Conservation (phyloP, 2,113 vertebrate species). For the Oreochromis tanganicae region DNA sequence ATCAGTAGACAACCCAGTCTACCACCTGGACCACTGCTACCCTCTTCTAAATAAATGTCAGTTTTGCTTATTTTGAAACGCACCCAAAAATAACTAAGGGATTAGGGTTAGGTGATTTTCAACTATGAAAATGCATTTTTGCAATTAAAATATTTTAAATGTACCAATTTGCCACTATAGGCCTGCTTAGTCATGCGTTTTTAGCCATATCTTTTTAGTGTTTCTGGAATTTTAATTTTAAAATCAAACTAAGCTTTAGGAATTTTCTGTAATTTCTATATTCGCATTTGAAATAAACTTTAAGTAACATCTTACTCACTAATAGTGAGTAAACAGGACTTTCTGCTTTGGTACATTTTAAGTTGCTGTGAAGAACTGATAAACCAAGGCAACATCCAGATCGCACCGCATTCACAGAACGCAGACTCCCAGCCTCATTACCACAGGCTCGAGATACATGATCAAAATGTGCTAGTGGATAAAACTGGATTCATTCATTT, state of each 20-base stretch:
- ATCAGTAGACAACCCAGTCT: not conserved
- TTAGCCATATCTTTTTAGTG: not conserved
- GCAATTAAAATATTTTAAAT: not conserved
- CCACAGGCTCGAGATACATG: not conserved
- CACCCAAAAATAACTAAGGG: not conserved
- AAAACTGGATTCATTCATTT: not conserved
- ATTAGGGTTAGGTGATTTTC: not conserved
- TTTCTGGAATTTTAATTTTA: not conserved
- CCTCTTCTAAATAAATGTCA: not conserved
- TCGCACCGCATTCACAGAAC: not conserved
- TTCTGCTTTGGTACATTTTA: not conserved
- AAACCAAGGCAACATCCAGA: not conserved
- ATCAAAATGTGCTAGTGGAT: not conserved
- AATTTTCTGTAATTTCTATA: not conserved
- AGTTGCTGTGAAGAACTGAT: not conserved
- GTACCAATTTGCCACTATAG: not conserved
- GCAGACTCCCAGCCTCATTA: not conserved
- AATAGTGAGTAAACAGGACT: not conserved
- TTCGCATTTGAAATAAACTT: not conserved
- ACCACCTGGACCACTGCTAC: not conserved
- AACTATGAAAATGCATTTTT: not conserved
- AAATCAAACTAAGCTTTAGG: not conserved
- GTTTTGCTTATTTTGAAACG: not conserved
- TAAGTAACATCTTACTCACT: not conserved
- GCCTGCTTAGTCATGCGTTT: not conserved